phyloP scores from a whole-genome alignment of 2,113 vertebrate genomes.

The Gymnobelideus leadbeateri region DNA sequence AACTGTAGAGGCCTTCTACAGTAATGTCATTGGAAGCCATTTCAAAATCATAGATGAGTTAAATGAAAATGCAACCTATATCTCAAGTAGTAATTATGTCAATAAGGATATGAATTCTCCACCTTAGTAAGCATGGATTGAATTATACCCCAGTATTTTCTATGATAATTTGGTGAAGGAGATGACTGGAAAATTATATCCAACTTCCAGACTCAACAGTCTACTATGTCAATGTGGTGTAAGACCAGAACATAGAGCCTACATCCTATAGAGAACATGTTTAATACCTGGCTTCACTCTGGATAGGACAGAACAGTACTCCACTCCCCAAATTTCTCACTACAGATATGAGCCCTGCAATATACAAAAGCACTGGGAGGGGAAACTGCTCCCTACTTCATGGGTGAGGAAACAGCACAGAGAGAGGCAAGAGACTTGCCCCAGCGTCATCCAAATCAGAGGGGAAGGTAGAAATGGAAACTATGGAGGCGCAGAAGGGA shows the following conservation, averaged over 20 bases:
- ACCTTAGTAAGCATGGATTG: slow-evolving; percentile 1
- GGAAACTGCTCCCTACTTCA: slow-evolving; percentile 3
- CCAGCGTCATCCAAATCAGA: neutral
- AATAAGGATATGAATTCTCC: slow-evolving; percentile 1
- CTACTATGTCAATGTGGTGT: neutral
- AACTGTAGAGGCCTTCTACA: neutral
- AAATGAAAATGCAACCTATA: neutral
- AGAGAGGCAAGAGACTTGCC: neutral
- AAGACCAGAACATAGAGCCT: neutral
- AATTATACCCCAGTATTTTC: neutral
- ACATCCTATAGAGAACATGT: neutral
- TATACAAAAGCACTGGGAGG: neutral
- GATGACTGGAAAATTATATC: neutral
- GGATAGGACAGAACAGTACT: neutral
- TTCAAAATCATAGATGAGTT: slow-evolving; percentile 8
- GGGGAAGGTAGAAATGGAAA: slow-evolving; percentile 4
- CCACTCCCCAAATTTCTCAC: neutral
- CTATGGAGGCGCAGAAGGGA: slow-evolving; percentile 2
- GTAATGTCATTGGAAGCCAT: neutral
- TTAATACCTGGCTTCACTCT: neutral
- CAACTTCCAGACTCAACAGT: neutral
- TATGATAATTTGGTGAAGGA: neutral
- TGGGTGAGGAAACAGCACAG: neutral
- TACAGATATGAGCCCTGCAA: neutral
- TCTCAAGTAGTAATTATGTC: neutral